Conservation (phyloP, 2,888 invertebrate species). For the Mongoloraphidia duomilia region DNA sequence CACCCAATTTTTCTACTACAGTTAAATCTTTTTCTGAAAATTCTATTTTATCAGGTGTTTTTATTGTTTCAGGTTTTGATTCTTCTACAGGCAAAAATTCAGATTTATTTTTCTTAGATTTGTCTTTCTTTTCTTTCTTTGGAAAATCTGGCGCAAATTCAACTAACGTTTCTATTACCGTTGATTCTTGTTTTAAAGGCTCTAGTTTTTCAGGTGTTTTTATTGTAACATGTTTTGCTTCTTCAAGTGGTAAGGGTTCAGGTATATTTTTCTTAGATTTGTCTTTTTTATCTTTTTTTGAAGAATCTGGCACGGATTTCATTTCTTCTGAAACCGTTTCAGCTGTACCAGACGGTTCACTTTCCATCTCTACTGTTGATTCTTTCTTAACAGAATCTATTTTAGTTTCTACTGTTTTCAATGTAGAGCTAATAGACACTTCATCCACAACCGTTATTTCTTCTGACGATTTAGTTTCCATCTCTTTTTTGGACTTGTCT, state of each 20-base stretch:
- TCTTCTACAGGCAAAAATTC: too few relatives aligned
- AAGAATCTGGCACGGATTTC: not conserved
- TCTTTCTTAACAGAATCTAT: not conserved
- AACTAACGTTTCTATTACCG: not conserved
- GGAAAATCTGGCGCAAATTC: not conserved
- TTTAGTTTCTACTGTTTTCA: too few relatives aligned
- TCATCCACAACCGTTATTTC: too few relatives aligned
- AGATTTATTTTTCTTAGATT: not conserved
- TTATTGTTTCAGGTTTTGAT: not conserved
- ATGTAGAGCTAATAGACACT: too few relatives aligned
- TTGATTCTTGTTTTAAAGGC: too few relatives aligned
- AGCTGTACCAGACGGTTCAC: too few relatives aligned
- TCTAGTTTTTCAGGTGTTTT: too few relatives aligned
- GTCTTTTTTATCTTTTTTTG: not conserved
- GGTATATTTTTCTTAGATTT: too few relatives aligned
- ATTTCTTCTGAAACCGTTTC: not conserved
- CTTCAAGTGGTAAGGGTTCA: too few relatives aligned
- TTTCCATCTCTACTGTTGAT: not conserved
- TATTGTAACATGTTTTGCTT: not conserved
- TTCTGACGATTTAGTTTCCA: too few relatives aligned
- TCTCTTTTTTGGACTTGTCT: too few relatives aligned
- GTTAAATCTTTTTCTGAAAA: not conserved
- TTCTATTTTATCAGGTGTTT: slow-evolving; percentile 1
- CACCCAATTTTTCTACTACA: not conserved
- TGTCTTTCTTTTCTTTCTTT: too few relatives aligned